These are phyloP conservation scores for Plebejus melissa DNA, from an alignment of 2,888 invertebrate genomes.

Conservation along the genomic window DNA sequence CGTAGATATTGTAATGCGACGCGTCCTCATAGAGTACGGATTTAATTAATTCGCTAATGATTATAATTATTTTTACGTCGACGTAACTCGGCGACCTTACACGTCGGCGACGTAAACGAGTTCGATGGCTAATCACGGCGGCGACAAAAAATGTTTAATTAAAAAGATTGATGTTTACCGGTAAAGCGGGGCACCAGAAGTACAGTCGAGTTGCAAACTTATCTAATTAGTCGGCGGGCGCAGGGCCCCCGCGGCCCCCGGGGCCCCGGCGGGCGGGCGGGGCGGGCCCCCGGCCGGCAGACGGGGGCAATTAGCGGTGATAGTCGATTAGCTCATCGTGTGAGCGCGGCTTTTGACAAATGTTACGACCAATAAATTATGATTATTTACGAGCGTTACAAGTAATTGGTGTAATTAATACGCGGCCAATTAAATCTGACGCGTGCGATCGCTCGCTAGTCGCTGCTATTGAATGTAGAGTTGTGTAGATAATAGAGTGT, in stretches of 20 bases:
- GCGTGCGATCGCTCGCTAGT: constrained; percentile 40
- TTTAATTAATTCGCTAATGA: constrained; percentile 13
- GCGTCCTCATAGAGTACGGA: neutral
- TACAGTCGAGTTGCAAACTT: constrained; percentile 78
- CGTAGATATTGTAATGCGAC: neutral
- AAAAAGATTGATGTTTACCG: constrained; percentile 79
- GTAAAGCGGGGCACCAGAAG: constrained; percentile 70
- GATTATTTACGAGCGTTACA: constrained; percentile 62
- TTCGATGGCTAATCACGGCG: constrained; percentile 71
- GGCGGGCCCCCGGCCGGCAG: constrained; percentile 39
- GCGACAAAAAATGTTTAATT: constrained; percentile 78
- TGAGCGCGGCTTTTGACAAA: constrained; percentile 77
- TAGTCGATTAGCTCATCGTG: constrained; percentile 79
- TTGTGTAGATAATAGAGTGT: constrained; percentile 15
- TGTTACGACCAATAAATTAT: constrained; percentile 70
- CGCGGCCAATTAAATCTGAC: constrained; percentile 45
- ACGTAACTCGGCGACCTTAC: neutral
- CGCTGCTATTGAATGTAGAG: constrained; percentile 39
- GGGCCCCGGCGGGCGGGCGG: constrained; percentile 40
- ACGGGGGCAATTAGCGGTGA: constrained; percentile 76
- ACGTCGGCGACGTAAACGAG: constrained; percentile 53
- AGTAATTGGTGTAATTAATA: constrained; percentile 62
- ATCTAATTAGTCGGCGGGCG: constrained; percentile 75
- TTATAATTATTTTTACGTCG: neutral
- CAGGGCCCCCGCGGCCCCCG: constrained; percentile 37